phyloP scores from a whole-genome alignment of 2,797 vertebrate species.

The Mus minutoides region DNA sequence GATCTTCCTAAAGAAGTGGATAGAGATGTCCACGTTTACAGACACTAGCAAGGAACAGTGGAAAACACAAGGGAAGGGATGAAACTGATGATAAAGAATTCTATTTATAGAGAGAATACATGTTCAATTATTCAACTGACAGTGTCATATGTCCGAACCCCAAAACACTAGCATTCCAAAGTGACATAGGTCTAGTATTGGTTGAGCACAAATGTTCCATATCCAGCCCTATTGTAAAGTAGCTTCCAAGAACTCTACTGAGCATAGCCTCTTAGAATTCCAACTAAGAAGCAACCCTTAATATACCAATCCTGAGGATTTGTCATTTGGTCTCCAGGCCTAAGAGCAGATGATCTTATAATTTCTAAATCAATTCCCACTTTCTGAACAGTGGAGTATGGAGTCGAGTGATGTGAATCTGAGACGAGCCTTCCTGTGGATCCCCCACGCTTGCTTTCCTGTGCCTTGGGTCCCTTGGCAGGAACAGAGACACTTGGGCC shows the following conservation, averaged over 20 bases:
- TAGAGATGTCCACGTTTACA: background rate
- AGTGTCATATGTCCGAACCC: background rate
- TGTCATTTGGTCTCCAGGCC: background rate
- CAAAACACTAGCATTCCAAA: background rate
- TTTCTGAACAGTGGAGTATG: slow-evolving; percentile 47
- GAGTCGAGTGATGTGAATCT: background rate
- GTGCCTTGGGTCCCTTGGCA: background rate
- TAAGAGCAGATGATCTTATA: slow-evolving; percentile 3
- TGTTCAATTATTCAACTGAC: background rate
- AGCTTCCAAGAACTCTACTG: background rate
- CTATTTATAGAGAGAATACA: background rate
- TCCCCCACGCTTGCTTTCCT: background rate
- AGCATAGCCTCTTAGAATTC: background rate
- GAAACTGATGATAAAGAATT: background rate
- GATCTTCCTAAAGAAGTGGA: background rate
- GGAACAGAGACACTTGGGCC: background rate
- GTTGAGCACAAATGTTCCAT: background rate
- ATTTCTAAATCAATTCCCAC: slow-evolving; percentile 50
- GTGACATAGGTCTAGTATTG: background rate
- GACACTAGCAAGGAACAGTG: background rate
- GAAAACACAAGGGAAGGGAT: background rate
- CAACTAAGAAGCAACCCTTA: background rate
- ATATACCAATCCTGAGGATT: background rate
- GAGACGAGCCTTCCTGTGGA: slow-evolving; percentile 21
- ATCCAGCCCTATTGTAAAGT: background rate